Base-by-base conservation (phyloP, 2,797 vertebrate species). In the Notolepis coatsorum region DNA sequence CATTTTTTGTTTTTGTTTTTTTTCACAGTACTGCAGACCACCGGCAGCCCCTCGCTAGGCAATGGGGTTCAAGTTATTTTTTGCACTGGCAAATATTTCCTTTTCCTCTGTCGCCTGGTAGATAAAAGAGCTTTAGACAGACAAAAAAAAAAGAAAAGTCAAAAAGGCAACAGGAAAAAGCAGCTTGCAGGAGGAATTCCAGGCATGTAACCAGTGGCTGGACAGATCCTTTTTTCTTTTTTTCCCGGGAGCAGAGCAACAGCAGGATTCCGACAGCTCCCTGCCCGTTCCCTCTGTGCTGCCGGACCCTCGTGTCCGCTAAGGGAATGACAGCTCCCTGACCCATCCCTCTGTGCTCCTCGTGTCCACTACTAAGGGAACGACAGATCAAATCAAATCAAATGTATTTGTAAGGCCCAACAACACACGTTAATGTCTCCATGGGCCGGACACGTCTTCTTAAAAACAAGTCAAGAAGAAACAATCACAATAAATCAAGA, bases 41-140 rank as follows among this genome's bases (percentile, higher is more conserved):
- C 78, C 65, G 23, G 83, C 75, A 68, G 67, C 37, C 57, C n/a
- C 57, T 80, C 17, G 24, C 57, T 51, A 71, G 71, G 73, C 71
- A 57, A 65, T 60, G 77, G 67, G 81, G 83, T 88, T 87, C 20
- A 72, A 79, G 69, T 81, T 88, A 91, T 91, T 89, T n/a, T 81
- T 71, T 79, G 84, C 78, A 70, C 55, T 64, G 81, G 79, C 76
- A 88, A 87, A 85, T 84, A 82, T 88, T 87, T 82, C 57, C 52
- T 66, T 77, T 82, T 58, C 75, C 69, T 66, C 80, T 74, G 75
- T 84, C 21, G 18, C 50, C 79, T 80, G 73, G 65, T 58, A 56
- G 57, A 63, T 59, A 68, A 47, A 76, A 78, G 20, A 30, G 68
- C 71, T 79, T 75, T 2, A 61, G 37, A 61, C 66, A 17, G 38